Percentiles rank a stretch among this genome's conserved stretches.
phyloP scores from a whole-genome alignment of 2,113 vertebrate genomes.

The Chlamydotis undulata region DNA sequence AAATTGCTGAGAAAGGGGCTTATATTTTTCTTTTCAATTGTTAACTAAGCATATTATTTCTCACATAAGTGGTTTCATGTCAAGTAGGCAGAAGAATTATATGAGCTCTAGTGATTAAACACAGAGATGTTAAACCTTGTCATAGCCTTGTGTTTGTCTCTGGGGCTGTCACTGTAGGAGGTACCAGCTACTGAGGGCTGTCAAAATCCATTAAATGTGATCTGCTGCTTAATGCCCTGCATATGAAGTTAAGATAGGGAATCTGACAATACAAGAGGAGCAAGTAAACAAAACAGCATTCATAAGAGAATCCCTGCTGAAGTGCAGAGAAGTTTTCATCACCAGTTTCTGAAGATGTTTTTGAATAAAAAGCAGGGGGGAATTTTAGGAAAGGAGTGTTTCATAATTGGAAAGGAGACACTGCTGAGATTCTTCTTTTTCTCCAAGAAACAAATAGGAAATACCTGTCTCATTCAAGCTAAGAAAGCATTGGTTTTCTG shows the following conservation, averaged over 20 bases:
- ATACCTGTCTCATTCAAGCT: background rate
- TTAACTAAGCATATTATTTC: slow-evolving; percentile 30
- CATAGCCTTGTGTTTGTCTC: slow-evolving; percentile 52
- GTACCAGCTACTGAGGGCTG: slow-evolving; percentile 47
- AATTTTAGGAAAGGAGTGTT: background rate
- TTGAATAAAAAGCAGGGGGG: background rate
- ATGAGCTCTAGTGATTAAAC: slow-evolving; percentile 57
- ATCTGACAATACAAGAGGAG: background rate
- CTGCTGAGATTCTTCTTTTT: background rate
- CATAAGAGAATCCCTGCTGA: background rate
- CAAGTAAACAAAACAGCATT: background rate
- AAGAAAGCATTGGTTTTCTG: background rate
- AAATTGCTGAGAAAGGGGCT: background rate
- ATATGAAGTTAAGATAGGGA: background rate
- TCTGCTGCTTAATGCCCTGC: slow-evolving; percentile 10
- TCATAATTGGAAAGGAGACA: background rate
- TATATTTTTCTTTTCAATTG: slow-evolving; percentile 6
- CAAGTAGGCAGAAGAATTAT: slow-evolving; percentile 33
- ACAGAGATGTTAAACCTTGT: slow-evolving; percentile 59
- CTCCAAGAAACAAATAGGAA: background rate
- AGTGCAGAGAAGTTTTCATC: background rate
- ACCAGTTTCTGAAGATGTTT: background rate
- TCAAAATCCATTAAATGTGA: slow-evolving; percentile 52
- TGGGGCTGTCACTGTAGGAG: slow-evolving; percentile 50
- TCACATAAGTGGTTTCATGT: slow-evolving; percentile 20